Conservation (phyloP, 2,797 vertebrate genomes). For the Poeciliopsis turneri region DNA sequence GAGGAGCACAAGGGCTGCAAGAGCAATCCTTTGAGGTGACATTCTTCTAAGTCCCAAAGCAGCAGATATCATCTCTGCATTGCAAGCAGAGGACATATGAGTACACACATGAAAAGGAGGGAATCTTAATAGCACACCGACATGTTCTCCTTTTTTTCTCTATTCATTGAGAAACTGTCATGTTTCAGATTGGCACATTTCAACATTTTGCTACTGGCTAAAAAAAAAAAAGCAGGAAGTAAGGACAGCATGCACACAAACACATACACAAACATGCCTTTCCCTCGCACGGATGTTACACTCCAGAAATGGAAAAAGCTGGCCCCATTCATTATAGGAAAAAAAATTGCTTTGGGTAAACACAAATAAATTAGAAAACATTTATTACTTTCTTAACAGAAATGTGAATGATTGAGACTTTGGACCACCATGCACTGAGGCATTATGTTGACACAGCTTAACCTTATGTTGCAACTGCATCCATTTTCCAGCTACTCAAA, state of each 20-base stretch:
- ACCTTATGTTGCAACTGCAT: background rate
- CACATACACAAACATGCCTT: slow-evolving; percentile 36
- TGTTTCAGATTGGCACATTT: slow-evolving; percentile 65
- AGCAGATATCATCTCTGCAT: slow-evolving; percentile 52
- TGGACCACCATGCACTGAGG: background rate
- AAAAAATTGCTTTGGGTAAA: slow-evolving; percentile 24
- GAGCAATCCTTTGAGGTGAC: slow-evolving; percentile 58
- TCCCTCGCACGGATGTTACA: slow-evolving; percentile 33
- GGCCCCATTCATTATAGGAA: slow-evolving; percentile 28
- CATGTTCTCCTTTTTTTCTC: slow-evolving; percentile 31
- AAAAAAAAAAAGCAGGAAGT: slow-evolving; percentile 41
- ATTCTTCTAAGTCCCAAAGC: slow-evolving; percentile 59
- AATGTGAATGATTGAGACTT: background rate
- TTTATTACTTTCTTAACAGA: background rate
- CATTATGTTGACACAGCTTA: background rate
- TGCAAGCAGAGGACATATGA: slow-evolving; percentile 66
- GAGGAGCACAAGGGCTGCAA: slow-evolving; percentile 60
- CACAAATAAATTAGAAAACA: slow-evolving; percentile 16
- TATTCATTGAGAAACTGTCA: slow-evolving; percentile 69
- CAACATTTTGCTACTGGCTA: slow-evolving; percentile 49
- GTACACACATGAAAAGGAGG: slow-evolving; percentile 49
- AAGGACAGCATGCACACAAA: slow-evolving; percentile 39
- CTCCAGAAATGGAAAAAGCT: slow-evolving; percentile 30
- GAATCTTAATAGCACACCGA: slow-evolving; percentile 62
- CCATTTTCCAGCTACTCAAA: background rate